Conservation (phyloP, 1,140 invertebrate species). For the Drosophila athabasca region DNA sequence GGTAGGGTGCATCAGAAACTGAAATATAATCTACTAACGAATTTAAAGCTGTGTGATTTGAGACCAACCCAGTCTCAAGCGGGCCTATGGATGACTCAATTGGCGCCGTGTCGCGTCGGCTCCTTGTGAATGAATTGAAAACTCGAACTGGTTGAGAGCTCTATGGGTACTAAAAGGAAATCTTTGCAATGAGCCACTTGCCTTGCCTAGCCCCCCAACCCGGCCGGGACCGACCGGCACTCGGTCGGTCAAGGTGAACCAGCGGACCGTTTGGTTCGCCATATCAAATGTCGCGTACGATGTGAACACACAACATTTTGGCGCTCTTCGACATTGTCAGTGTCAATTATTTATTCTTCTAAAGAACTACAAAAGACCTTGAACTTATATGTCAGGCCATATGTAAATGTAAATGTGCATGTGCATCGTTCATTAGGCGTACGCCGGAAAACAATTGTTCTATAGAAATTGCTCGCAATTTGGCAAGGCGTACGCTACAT, state of each 20-base stretch:
- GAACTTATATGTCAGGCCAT: slow-evolving; percentile 61
- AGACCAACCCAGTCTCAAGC: slow-evolving; percentile 39
- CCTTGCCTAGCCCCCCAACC: slow-evolving; percentile 55
- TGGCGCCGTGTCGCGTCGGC: slow-evolving; percentile 36
- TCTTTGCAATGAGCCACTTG: slow-evolving; percentile 67
- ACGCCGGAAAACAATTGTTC: slow-evolving; percentile 56
- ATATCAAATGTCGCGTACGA: slow-evolving; percentile 61
- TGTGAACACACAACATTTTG: slow-evolving; percentile 61
- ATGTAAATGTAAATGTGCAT: slow-evolving; percentile 45
- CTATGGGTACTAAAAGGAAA: slow-evolving; percentile 69
- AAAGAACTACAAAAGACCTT: slow-evolving; percentile 37
- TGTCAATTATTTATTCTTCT: slow-evolving; percentile 49
- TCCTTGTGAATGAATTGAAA: slow-evolving; percentile 66
- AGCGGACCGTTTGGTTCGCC: slow-evolving; percentile 33
- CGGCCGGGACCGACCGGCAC: too few relatives aligned
- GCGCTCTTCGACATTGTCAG: slow-evolving; percentile 57
- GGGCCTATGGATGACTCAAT: slow-evolving; percentile 67
- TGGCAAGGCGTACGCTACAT: slow-evolving; percentile 25
- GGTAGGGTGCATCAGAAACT: background rate
- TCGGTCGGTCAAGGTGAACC: slow-evolving; percentile 62
- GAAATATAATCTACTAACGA: slow-evolving; percentile 32
- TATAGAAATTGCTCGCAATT: slow-evolving; percentile 33
- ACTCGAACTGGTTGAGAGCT: slow-evolving; percentile 43
- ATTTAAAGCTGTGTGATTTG: background rate
- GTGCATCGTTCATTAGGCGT: slow-evolving; percentile 17